Evolutionary conservation across 2,888 invertebrate species (phyloP).

Genomic region (Bombylius discolor): DNA sequence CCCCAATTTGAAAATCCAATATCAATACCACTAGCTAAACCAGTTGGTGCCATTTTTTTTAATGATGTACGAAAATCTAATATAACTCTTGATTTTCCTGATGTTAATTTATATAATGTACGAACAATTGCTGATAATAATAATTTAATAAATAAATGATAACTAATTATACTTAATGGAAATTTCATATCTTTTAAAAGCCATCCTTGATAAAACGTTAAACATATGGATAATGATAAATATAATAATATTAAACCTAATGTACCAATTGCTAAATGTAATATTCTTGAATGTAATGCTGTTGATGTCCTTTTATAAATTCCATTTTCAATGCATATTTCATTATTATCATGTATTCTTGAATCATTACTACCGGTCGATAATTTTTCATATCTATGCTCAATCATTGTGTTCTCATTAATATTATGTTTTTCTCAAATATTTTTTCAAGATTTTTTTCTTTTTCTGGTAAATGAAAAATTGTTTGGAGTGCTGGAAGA

Average conservation of each 20-base stretch:
- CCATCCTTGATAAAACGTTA: constrained; percentile 96
- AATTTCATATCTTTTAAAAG: constrained; percentile 75
- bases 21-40: constrained; percentile 88
- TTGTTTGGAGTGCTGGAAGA: too few relatives aligned
- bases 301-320: background rate
- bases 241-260: constrained; percentile 60
- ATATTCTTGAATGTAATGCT: constrained; percentile 19
- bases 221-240: constrained; percentile 81
- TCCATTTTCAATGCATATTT: constrained; percentile 24
- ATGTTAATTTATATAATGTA: constrained; percentile 32
- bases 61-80: constrained; percentile 66
- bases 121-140: constrained; percentile 62
- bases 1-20: constrained; percentile 99
- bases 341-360: constrained; percentile 22
- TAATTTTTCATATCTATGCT: constrained; percentile 31
- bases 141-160: constrained; percentile 84
- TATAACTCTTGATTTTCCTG: constrained; percentile 51
- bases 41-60: constrained; percentile 69
- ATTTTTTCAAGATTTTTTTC: too few relatives aligned
- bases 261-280: constrained; percentile 34
- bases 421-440: background rate
- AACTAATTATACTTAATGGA: constrained; percentile 79
- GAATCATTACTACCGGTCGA: constrained; percentile 17
- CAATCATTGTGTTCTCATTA: constrained; percentile 14
- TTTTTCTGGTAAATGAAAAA: too few relatives aligned